Conservation (phyloP, 1,140 invertebrate species). For the Macrocentrus cingulum region DNA sequence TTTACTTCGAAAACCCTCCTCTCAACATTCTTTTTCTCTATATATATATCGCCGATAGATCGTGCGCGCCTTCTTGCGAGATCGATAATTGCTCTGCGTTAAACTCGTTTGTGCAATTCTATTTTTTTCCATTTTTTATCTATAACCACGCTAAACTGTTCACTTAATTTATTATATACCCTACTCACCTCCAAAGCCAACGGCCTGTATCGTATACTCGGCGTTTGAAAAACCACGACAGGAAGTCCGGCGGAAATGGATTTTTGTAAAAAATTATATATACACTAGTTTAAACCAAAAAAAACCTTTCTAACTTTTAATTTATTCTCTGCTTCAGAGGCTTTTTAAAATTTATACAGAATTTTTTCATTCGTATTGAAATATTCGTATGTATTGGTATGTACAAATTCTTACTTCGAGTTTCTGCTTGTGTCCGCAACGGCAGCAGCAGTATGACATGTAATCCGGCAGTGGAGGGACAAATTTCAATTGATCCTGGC, state of each 20-base stretch:
- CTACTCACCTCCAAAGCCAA: too few species aligned
- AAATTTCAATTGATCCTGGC: slow-evolving; percentile 51
- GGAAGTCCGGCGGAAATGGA: too few species aligned
- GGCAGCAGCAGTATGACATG: slow-evolving; percentile 67
- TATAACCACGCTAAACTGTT: not conserved
- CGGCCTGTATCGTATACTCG: too few species aligned
- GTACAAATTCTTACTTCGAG: slow-evolving; percentile 68
- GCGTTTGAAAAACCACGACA: too few species aligned
- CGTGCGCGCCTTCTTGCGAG: slow-evolving; percentile 8
- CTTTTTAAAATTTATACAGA: too few species aligned
- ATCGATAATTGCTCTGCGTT: slow-evolving; percentile 26
- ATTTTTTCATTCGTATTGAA: too few species aligned
- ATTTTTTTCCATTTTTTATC: not conserved
- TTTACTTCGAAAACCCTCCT: not conserved
- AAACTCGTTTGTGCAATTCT: slow-evolving; percentile 17
- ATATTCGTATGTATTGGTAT: too few species aligned
- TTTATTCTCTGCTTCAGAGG: too few species aligned
- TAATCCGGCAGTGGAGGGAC: slow-evolving; percentile 62
- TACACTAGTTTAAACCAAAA: too few species aligned
- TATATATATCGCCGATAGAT: slow-evolving; percentile 6
- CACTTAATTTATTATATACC: too few species aligned
- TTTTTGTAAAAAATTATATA: too few species aligned
- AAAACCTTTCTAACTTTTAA: too few species aligned
- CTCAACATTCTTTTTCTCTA: not conserved
- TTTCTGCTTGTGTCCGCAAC: slow-evolving; percentile 66